Percentiles rank a stretch among this genome's conserved stretches.
Conservation (phyloP, 37 sponge, comb jelly and placozoan species). For the Ianthella basta region DNA sequence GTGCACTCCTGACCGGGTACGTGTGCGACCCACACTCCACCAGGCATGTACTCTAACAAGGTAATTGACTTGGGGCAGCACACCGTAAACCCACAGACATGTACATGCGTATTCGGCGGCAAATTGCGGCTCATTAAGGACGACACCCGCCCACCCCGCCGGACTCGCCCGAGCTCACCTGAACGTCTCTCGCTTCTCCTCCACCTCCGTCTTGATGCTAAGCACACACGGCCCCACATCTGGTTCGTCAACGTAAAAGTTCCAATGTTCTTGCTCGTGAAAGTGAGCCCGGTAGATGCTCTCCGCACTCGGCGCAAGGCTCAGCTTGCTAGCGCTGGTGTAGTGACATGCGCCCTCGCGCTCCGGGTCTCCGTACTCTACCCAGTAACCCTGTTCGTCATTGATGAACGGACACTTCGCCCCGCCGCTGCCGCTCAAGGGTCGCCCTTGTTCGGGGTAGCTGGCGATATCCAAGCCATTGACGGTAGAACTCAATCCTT, state of each 20-base stretch:
- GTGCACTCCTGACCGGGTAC: neutral
- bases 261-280: conserved; percentile 77
- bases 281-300: conserved; percentile 67
- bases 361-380: conserved; percentile 49
- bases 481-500: neutral
- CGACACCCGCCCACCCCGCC: no score
- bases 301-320: neutral
- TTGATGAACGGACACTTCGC: conserved; percentile 68
- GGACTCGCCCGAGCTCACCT: conserved; percentile 59
- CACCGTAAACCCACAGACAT: no score
- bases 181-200: conserved; percentile 54
- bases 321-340: neutral
- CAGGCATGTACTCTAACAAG: no score
- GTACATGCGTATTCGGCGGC: no score
- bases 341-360: conserved; percentile 46
- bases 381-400: conserved; percentile 64
- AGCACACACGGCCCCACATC: conserved; percentile 86
- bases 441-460: neutral
- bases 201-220: conserved; percentile 79
- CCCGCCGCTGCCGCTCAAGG: neutral
- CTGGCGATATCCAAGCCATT: neutral
- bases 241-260: conserved; percentile 80
- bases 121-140: no score
- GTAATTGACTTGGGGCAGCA: no score
- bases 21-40: neutral